A percentile compares a stretch with the other conserved stretches of the same genome.
Conservation (phyloP, 2,797 vertebrate genomes). For the Cynopterus sphinx region DNA sequence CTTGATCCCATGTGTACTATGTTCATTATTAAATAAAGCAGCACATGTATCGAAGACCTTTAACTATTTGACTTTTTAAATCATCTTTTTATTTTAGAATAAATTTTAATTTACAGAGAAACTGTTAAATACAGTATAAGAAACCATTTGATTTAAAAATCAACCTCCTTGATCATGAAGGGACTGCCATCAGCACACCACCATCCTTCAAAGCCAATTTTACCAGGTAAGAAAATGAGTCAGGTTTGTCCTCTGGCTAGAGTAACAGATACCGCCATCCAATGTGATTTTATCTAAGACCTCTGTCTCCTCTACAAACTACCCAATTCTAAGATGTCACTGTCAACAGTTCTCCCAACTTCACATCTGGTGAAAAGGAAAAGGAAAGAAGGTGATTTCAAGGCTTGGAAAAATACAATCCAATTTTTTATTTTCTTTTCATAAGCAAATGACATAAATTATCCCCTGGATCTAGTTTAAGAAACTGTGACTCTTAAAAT, state of each 20-base stretch:
- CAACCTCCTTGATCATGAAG: neutral
- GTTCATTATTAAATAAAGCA: neutral
- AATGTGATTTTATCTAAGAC: neutral
- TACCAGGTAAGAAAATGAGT: neutral
- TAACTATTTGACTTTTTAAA: neutral
- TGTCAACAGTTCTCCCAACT: neutral
- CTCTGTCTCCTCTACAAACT: neutral
- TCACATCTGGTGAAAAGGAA: neutral
- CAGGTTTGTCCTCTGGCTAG: neutral
- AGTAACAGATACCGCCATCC: neutral
- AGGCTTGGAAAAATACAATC: constrained; percentile 37
- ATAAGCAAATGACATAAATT: constrained; percentile 34
- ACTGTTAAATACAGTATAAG: neutral
- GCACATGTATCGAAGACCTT: neutral
- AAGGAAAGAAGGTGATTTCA: neutral
- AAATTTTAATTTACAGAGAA: neutral
- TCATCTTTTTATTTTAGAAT: neutral
- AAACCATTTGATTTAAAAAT: neutral
- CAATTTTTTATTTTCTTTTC: constrained; percentile 31
- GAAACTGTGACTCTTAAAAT: constrained; percentile 41
- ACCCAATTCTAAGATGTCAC: neutral
- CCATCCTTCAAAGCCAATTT: neutral
- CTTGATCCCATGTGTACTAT: neutral
- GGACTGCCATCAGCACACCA: neutral
- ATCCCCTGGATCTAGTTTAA: neutral